Percentiles rank a stretch among this genome's conserved stretches.
phyloP scores from a whole-genome alignment of 2,797 vertebrate species.

The Lindbergichthys nudifrons region DNA sequence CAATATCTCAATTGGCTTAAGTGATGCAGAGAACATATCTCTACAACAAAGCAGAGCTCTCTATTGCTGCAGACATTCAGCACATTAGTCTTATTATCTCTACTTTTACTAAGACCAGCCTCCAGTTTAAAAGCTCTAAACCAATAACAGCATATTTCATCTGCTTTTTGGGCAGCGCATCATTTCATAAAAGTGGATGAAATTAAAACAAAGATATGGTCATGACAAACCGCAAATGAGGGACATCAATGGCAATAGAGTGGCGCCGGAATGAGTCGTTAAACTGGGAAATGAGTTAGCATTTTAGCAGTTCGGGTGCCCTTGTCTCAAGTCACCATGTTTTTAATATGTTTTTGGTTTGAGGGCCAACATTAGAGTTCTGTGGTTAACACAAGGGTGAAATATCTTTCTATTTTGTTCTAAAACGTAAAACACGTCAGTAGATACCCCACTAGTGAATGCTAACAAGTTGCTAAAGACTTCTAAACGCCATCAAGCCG shows the following conservation, averaged over 20 bases:
- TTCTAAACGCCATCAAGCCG: too few relatives aligned
- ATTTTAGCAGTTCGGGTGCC: too few relatives aligned
- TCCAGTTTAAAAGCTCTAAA: constrained; percentile 16
- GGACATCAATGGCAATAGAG: background rate
- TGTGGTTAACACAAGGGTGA: too few relatives aligned
- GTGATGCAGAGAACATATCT: background rate
- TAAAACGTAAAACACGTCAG: too few relatives aligned
- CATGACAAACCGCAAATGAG: background rate
- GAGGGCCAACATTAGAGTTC: too few relatives aligned
- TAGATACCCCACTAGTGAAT: too few relatives aligned
- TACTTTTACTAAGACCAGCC: background rate
- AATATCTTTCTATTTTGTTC: too few relatives aligned
- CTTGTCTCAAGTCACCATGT: too few relatives aligned
- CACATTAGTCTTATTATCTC: background rate
- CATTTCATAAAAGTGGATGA: background rate
- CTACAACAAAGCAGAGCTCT: background rate
- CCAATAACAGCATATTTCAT: background rate
- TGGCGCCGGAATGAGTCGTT: too few relatives aligned
- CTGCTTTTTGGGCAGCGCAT: background rate
- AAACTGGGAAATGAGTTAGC: too few relatives aligned
- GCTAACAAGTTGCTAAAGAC: too few relatives aligned
- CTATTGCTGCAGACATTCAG: background rate
- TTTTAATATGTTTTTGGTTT: too few relatives aligned
- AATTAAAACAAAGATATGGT: background rate
- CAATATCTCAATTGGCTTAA: background rate